Base-by-base conservation (phyloP, 2,113 vertebrate species). In the Hydrolagus affinis region DNA sequence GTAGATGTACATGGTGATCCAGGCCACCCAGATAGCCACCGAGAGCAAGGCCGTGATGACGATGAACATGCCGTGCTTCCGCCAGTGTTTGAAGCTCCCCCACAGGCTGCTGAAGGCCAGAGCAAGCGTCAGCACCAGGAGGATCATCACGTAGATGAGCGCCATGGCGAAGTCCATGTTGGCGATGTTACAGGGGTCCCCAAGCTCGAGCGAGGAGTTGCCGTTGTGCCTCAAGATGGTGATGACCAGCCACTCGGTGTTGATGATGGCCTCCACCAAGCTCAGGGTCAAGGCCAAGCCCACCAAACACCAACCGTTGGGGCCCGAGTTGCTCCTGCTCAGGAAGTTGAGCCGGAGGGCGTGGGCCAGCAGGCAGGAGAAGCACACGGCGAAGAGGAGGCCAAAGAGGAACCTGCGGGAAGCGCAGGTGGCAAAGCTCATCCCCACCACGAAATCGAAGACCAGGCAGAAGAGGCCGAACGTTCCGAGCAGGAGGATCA, bases 101-200 rank as follows among this genome's bases (percentile, higher is more conserved):
- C 89, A 94, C 83, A 97, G 89, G 70, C 91, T 11, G 0, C 92
- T 87, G 88, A 95, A 90, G 59, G 95, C 90, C 0, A 94, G 91
- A 30, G 90, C 0, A 0, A 96, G 87, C 62, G 92, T 90, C 0
- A 91, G 93, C 76, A 92, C 86, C 80, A 98, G 91, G 86, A 99
- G 91, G 15, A 89, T 85, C 96, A 99, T 96, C 19, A 98, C 97
- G 0, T 99, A 99, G 90, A 96, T 95, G 70, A 99, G 93, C 0
- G 96, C 96, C 96, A 97, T 96, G 88, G 94, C 97, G 0, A 98
- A 99, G 90, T 99, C 98, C 78, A 90, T 0, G 0, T 98, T 97
- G 9, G 77, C 89, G 15, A 97, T 91, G 87, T 78, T 87, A 85
- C 97, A 98, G 0, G 96, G 93, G 0, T 88, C 85, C 23, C 0